phyloP scores from a whole-genome alignment of 2,797 vertebrate species.

The Coccyzus lansbergi region DNA sequence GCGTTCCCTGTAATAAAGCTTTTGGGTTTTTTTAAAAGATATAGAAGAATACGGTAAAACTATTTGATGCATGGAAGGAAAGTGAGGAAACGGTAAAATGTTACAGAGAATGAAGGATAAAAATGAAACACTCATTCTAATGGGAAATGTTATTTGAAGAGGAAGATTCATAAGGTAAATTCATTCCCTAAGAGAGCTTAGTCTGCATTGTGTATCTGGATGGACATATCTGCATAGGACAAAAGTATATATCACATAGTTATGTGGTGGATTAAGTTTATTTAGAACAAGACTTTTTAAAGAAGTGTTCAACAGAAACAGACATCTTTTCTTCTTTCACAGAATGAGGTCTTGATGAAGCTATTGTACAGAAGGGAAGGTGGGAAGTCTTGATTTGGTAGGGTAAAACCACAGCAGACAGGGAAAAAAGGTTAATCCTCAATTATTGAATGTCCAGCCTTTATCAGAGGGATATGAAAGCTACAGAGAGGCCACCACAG shows the following conservation, averaged over 20 bases:
- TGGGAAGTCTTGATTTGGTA: background rate
- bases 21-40: background rate
- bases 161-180: background rate
- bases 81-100: background rate
- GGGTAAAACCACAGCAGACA: background rate
- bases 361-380: rapidly evolving
- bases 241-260: constrained; percentile 18
- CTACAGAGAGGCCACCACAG: background rate
- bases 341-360: background rate
- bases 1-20: constrained; percentile 26
- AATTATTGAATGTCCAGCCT: background rate
- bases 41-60: background rate
- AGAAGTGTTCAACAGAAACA: background rate
- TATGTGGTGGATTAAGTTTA: background rate
- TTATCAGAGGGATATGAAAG: background rate
- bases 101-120: background rate
- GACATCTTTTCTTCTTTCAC: background rate
- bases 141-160: background rate
- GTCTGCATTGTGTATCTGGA: background rate
- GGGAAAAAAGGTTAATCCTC: background rate
- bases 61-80: background rate
- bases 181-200: background rate
- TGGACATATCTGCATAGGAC: background rate
- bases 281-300: background rate
- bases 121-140: background rate